Evolutionary conservation across 2,888 invertebrate species (phyloP).

Genomic region (Amphimallon solstitiale): DNA sequence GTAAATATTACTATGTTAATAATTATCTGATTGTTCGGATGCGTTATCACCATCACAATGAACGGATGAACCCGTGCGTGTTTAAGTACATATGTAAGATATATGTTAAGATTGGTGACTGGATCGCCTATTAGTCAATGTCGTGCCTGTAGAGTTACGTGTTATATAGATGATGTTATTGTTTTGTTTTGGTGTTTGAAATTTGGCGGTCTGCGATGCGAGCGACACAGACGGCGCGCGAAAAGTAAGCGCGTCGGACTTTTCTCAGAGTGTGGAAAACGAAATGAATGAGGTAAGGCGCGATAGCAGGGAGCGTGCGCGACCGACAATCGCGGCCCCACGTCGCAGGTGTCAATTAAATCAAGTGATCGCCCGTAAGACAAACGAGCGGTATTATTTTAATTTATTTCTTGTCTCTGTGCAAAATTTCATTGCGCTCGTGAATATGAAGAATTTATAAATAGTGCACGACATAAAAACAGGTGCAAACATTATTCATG

Average conservation of each 20-base stretch:
- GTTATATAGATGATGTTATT: neutral
- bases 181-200: conserved; percentile 45
- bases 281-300: conserved; percentile 40
- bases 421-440: neutral
- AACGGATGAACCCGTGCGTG: conserved; percentile 16
- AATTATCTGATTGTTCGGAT: conserved; percentile 20
- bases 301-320: conserved; percentile 40
- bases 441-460: too few relatives aligned
- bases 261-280: conserved; percentile 36
- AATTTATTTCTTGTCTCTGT: neutral
- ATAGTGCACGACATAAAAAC: neutral
- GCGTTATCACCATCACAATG: conserved; percentile 14
- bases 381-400: neutral
- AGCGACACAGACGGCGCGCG: conserved; percentile 50
- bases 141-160: neutral
- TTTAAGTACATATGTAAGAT: neutral
- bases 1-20: conserved; percentile 10
- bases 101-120: neutral
- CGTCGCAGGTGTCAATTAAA: conserved; percentile 32
- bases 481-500: too few relatives aligned
- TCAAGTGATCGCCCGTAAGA: neutral
- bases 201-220: conserved; percentile 54
- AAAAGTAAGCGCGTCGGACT: conserved; percentile 46
- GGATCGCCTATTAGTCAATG: neutral
- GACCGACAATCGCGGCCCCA: neutral